Conservation (phyloP, 2,113 vertebrate species). For the Nothocercus julius region DNA sequence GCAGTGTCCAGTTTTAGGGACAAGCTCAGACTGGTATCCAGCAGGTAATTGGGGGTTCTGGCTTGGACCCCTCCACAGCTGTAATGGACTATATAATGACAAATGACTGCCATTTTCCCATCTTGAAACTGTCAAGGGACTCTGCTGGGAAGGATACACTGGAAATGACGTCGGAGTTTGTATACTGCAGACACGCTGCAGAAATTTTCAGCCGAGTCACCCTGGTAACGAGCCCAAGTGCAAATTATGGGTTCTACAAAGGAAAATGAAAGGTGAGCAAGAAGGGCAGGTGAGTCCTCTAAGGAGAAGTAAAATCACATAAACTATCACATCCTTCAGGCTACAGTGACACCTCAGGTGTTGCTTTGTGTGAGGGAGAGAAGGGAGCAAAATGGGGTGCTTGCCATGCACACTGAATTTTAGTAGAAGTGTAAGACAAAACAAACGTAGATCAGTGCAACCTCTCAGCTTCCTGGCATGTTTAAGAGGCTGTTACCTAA, state of each 20-base stretch:
- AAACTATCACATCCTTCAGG: neutral
- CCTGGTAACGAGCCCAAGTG: neutral
- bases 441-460: neutral
- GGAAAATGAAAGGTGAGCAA: neutral
- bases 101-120: neutral
- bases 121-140: neutral
- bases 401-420: neutral
- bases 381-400: neutral
- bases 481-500: neutral
- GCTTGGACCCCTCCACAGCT: neutral
- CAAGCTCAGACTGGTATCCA: neutral
- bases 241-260: neutral
- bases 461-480: neutral
- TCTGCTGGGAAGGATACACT: neutral
- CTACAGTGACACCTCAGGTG: neutral
- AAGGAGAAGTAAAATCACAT: neutral
- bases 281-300: neutral
- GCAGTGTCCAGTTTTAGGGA: neutral
- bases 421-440: neutral
- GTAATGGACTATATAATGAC: neutral
- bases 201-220: constrained; percentile 27
- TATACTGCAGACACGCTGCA: neutral
- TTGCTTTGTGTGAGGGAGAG: neutral
- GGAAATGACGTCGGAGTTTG: neutral
- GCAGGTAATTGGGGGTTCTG: neutral